Conservation (phyloP, 2,888 invertebrate genomes). For the Aleiodes testaceus region DNA sequence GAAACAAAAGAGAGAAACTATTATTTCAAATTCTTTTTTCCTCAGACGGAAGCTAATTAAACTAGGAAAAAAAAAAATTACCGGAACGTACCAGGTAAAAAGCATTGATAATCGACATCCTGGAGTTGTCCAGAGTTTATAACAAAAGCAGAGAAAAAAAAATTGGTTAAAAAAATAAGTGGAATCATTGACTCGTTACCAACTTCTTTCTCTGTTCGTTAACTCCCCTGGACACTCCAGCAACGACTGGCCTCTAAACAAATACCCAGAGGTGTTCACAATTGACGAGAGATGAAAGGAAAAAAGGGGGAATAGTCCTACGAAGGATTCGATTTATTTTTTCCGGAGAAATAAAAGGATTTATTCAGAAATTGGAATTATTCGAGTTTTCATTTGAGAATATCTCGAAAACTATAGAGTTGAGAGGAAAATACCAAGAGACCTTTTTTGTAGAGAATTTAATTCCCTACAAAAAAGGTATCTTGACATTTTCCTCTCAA, state of each 20-base stretch:
- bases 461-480: too few relatives aligned
- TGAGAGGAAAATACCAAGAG: too few relatives aligned
- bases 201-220: neutral
- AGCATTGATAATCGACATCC: slow-evolving; percentile 71
- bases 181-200: slow-evolving; percentile 16
- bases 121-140: slow-evolving; percentile 47
- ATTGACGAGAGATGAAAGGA: slow-evolving; percentile 4
- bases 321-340: neutral
- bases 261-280: slow-evolving; percentile 21
- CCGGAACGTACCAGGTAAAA: slow-evolving; percentile 57
- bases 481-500: too few relatives aligned
- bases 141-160: neutral
- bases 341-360: too few relatives aligned
- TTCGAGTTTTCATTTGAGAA: too few relatives aligned
- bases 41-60: slow-evolving; percentile 23
- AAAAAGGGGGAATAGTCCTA: neutral
- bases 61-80: neutral
- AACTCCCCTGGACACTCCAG: neutral
- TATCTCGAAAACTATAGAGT: too few relatives aligned
- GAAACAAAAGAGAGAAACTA: neutral
- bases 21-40: slow-evolving; percentile 1
- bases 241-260: slow-evolving; percentile 22
- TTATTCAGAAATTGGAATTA: too few relatives aligned
- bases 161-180: slow-evolving; percentile 2
- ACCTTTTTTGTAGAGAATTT: too few relatives aligned